Conservation (phyloP, 1,140 invertebrate genomes). For the Trachymyrmex septentrionalis region DNA sequence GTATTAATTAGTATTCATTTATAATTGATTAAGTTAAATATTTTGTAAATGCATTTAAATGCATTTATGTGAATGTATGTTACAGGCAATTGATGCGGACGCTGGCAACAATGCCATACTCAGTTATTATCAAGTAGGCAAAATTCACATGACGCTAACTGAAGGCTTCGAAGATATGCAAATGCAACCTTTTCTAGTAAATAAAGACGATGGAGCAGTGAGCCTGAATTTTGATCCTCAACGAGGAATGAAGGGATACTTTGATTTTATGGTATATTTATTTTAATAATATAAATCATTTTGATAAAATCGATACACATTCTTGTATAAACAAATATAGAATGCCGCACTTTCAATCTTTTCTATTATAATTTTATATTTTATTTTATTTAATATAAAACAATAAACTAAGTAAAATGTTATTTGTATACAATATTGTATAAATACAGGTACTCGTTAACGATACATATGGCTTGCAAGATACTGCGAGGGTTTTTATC, state of each 20-base stretch:
- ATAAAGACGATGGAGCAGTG: slow-evolving; percentile 93
- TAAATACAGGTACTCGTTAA: slow-evolving; percentile 91
- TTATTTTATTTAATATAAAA: slow-evolving; percentile 17
- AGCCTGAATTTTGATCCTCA: slow-evolving; percentile 98
- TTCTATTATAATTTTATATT: neutral
- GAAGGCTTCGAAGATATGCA: slow-evolving; percentile 94
- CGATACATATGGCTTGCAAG: slow-evolving; percentile 93
- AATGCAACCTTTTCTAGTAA: slow-evolving; percentile 93
- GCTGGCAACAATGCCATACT: slow-evolving; percentile 91
- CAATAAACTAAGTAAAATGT: neutral
- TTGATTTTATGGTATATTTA: slow-evolving; percentile 93
- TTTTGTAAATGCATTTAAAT: neutral
- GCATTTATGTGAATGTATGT: slow-evolving; percentile 57
- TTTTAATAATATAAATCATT: slow-evolving; percentile 16
- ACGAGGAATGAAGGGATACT: slow-evolving; percentile 98
- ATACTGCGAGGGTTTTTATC: slow-evolving; percentile 94
- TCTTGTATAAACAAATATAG: neutral
- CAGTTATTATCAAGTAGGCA: slow-evolving; percentile 92
- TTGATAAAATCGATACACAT: neutral
- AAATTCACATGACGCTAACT: slow-evolving; percentile 93
- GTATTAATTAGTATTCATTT: slow-evolving; percentile 13
- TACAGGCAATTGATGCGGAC: slow-evolving; percentile 94
- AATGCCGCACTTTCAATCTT: neutral
- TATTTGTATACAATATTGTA: neutral
- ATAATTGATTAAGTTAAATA: slow-evolving; percentile 9